Base-by-base conservation (phyloP, 2,797 vertebrate species). In the Diglossa cyanea region DNA sequence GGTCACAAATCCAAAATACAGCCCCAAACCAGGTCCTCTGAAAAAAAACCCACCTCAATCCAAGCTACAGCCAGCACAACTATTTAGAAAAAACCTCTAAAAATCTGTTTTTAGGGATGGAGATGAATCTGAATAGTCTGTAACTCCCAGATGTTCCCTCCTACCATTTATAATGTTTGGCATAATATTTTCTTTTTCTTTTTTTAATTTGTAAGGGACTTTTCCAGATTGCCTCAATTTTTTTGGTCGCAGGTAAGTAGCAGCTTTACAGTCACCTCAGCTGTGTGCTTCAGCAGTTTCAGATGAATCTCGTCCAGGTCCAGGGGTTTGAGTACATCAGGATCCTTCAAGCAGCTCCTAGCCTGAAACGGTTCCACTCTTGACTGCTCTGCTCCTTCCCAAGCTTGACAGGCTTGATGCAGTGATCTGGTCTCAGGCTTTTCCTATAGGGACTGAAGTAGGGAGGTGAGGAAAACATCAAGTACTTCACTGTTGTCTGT, bases 371-470 rank as follows among this genome's bases (percentile, higher is more conserved):
- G 23, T 87, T 94, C 71, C 33, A 60, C 75, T 85, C 67, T 51
- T 91, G 85, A 66, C 28, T 73, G 75, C 71, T 71, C 24, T 12
- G 87, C 28, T 74, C 8, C 37, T 91, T 91, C 47, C 67, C 75
- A 85, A 66, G 75, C 87, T 73, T 82, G 81, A 78, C 58, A 87
- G 71, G 23, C 44, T 82, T 70, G 63, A 67, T 87, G 30, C 60
- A 90, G 51, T 0, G 6, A 60, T 48, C 48, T 83, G 50, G 19
- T 78, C 74, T 78, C 66, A 42, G 50, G 33, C 28, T 70, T 94
- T 82, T 93, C 31, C 60, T 73, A 4, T 17, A 60, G 78, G 55
- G 40, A 82, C 23, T 40, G 39, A 70, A 47, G 30, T 13, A 86
- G 33, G 35, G 30, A 88, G n/a, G 7, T 23, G 21, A 18, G 51